These are phyloP conservation scores for Apis laboriosa DNA, from an alignment of 1,140 invertebrate genomes.

Conservation along the genomic window DNA sequence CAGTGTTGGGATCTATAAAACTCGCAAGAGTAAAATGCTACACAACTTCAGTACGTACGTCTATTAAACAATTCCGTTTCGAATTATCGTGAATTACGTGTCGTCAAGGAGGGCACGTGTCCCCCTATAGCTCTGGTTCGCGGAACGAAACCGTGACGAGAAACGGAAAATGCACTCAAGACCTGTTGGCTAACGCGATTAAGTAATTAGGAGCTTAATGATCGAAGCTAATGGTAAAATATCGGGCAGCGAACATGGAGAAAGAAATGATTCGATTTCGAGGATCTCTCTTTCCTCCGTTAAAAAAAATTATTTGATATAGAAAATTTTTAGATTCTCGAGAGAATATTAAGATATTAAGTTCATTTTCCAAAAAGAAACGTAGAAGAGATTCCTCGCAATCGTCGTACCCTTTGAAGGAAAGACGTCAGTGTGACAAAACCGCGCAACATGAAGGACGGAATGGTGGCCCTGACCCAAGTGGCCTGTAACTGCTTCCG, in stretches of 20 bases:
- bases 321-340: too few relatives aligned
- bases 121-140: conserved; percentile 22
- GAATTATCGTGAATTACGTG: conserved; percentile 43
- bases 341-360: not conserved
- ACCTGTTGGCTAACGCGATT: conserved; percentile 46
- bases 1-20: not conserved
- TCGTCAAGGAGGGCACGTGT: conserved; percentile 22
- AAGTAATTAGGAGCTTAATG: conserved; percentile 54
- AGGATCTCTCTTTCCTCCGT: not conserved
- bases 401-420: conserved; percentile 86
- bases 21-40: not conserved
- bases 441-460: conserved; percentile 88
- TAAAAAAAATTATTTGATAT: not conserved
- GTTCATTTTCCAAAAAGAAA: not conserved
- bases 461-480: conserved; percentile 87
- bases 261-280: not conserved
- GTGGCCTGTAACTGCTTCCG: conserved; percentile 85
- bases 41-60: conserved; percentile 8
- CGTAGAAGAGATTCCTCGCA: too few relatives aligned
- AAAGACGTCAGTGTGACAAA: conserved; percentile 88
- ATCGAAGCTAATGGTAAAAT: conserved; percentile 56
- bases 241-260: not conserved
- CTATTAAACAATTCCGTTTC: conserved; percentile 39
- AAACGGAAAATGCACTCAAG: conserved; percentile 41
- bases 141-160: conserved; percentile 45